Evolutionary conservation across 2,113 vertebrate species (phyloP), one percentile per base, ranked within the genome.

Genomic region (Chrysochloris asiatica): DNA sequence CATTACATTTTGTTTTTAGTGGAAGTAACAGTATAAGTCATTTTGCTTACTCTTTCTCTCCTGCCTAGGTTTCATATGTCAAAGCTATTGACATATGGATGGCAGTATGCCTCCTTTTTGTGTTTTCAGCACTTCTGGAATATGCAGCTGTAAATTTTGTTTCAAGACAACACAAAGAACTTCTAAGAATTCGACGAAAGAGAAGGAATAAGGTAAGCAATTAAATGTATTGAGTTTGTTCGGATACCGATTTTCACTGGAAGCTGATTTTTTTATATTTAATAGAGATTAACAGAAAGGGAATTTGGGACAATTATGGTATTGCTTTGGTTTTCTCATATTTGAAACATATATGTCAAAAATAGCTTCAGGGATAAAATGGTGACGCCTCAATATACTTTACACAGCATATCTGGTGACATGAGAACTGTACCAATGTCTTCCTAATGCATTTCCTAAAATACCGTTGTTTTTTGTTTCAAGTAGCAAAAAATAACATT

Each of bases 31-130:
- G 26, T 30, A 19, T 22, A 67, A 50, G 33, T 50, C 33, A 41
- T 26, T n/a, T 36, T 52, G 16, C 52, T 92, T 4, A 0, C 45
- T 86, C 2, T 92, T 36, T 93, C 22, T 91, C 47, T 90, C 28
- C 83, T 8, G 76, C 22, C 80, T 86, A 99, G 99, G 99, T 99
- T 52, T 99, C 99, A 0, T 99, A 99, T 59, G 99, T 99, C 38
- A 99, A 99, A 97, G 99, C 99, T 0, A 99, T 99, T 92, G 99
- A 99, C 95, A 99, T 99, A 96, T 99, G 99, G 99, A 99, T 99
- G 99, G 99, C 99, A 0, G 99, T 99, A 2, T 99, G 99, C 87
- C 98, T 99, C 86, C 99, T 99, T 33, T 99, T 99, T 76, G 99
- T 99, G 65, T 99, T 99, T 97, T 99, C 99, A 4, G 99, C 99